phyloP scores from a whole-genome alignment of 2,797 vertebrate genomes.

The Sebastes kiyomatsui region DNA sequence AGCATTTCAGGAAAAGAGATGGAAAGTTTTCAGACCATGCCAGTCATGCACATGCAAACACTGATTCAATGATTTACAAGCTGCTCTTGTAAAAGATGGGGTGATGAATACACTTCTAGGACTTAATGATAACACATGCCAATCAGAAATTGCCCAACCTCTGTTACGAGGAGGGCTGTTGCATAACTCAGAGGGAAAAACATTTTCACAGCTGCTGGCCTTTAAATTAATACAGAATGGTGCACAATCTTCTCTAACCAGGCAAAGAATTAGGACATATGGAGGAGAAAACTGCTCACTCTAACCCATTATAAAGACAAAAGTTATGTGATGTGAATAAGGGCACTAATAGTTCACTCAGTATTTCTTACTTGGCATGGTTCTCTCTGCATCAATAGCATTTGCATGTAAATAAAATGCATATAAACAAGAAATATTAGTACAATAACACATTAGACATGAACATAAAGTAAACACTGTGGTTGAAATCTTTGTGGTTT shows the following conservation, averaged over 20 bases:
- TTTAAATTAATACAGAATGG: neutral
- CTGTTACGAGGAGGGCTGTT: neutral
- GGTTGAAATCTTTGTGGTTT: neutral
- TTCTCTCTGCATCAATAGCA: neutral
- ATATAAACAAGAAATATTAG: neutral
- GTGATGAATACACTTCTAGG: slow-evolving; percentile 13
- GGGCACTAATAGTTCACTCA: neutral
- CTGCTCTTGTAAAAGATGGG: slow-evolving; percentile 8
- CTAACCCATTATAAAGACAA: neutral
- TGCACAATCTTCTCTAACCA: neutral
- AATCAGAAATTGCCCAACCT: neutral
- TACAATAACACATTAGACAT: neutral
- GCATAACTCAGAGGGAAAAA: neutral
- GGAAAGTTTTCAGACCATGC: slow-evolving; percentile 7
- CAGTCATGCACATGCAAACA: neutral
- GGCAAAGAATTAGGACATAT: neutral
- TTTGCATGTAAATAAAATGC: neutral
- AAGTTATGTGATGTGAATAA: neutral
- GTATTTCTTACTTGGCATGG: neutral
- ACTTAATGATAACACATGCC: neutral
- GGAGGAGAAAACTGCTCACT: neutral
- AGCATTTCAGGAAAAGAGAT: slow-evolving; percentile 6
- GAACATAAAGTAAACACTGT: neutral
- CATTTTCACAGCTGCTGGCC: neutral
- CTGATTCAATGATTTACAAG: slow-evolving; percentile 27